Percentiles rank a stretch among this genome's conserved stretches.
Evolutionary conservation across 2,888 invertebrate genomes (phyloP).

Genomic region (Orthonevra nobilis): DNA sequence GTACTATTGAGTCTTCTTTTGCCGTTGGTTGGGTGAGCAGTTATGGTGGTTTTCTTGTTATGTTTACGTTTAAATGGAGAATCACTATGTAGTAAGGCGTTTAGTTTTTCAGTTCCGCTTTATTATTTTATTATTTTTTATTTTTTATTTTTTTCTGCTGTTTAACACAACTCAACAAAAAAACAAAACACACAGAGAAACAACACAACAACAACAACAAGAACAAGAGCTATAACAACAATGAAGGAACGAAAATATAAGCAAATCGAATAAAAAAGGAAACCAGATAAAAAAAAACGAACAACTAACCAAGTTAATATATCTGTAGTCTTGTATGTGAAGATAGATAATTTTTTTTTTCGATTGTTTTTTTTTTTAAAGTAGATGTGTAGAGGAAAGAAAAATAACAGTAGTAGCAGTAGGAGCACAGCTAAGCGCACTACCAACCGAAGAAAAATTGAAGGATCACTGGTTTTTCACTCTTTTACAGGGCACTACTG

Average conservation of each 20-base stretch:
- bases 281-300: constrained; percentile 9
- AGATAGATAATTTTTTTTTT: constrained; percentile 33
- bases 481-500: constrained; percentile 79
- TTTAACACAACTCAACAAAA: constrained; percentile 11
- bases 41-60: constrained; percentile 18
- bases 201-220: constrained; percentile 17
- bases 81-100: constrained; percentile 43
- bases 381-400: constrained; percentile 67
- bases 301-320: constrained; percentile 70
- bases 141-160: constrained; percentile 15
- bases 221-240: constrained; percentile 27
- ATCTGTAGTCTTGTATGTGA: constrained; percentile 66
- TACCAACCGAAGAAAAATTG: constrained; percentile 71
- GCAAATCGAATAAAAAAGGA: constrained; percentile 27
- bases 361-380: constrained; percentile 31
- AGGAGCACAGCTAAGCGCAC: constrained; percentile 69
- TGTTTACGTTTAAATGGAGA: constrained; percentile 18
- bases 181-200: constrained; percentile 31
- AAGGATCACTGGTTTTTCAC: constrained; percentile 73
- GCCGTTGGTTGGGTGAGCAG: constrained; percentile 56
- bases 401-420: constrained; percentile 68
- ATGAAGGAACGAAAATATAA: constrained; percentile 39
- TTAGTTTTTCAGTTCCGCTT: constrained; percentile 15
- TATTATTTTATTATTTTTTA: constrained; percentile 3
- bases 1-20: constrained; percentile 46